These are phyloP conservation scores for Actinemys pallida DNA, from an alignment of 2,113 vertebrate genomes.

Conservation along the genomic window DNA sequence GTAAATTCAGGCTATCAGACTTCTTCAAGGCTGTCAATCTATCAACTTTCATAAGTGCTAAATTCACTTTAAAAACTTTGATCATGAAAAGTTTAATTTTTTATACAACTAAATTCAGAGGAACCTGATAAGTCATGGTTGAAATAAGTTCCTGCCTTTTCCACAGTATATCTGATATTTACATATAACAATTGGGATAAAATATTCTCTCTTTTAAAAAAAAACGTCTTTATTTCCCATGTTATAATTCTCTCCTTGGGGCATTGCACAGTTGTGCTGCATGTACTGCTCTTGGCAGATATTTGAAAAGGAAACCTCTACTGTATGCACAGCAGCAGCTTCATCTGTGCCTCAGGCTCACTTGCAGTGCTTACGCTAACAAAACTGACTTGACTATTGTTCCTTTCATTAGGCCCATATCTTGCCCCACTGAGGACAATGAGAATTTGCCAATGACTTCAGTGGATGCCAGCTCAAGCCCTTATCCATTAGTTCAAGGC, in stretches of 20 bases:
- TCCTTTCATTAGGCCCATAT: neutral
- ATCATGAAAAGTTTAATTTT: neutral
- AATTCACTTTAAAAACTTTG: neutral
- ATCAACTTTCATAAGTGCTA: neutral
- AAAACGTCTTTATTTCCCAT: neutral
- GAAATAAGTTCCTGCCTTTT: constrained; percentile 22
- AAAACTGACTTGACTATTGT: neutral
- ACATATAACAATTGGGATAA: neutral
- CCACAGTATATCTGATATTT: neutral
- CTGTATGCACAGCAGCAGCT: neutral
- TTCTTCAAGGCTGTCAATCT: neutral
- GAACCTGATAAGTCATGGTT: neutral
- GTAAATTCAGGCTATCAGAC: neutral
- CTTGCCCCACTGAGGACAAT: neutral
- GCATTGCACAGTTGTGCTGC: neutral
- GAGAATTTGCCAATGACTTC: neutral
- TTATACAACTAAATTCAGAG: constrained; percentile 3
- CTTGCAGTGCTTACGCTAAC: neutral
- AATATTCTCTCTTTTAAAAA: neutral
- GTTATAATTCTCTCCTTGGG: neutral
- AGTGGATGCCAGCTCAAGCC: neutral
- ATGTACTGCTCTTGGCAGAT: constrained; percentile 18
- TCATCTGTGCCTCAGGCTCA: constrained; percentile 1
- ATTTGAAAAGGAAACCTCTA: constrained; percentile 22
- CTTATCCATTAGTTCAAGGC: neutral